Percentiles rank a stretch among this genome's conserved stretches.
Conservation (phyloP, 1,140 invertebrate genomes). For the Diuraphis noxia region DNA sequence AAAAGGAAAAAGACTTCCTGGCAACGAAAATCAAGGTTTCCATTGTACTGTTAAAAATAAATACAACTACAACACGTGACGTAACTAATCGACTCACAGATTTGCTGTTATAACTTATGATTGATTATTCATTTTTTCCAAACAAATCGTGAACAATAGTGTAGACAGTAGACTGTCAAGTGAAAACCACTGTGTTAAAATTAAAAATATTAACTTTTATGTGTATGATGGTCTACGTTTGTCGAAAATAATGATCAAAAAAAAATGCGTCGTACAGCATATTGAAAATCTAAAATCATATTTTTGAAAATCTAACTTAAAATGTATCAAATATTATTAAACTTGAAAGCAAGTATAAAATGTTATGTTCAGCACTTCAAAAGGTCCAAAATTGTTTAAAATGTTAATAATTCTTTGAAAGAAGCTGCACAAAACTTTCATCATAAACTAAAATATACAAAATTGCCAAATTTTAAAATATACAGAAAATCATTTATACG, state of each 20-base stretch:
- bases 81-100: not conserved
- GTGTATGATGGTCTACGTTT: not conserved
- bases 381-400: not conserved
- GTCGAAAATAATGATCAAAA: not conserved
- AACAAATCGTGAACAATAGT: not conserved
- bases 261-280: not conserved
- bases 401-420: conserved; percentile 3
- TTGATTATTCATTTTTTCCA: not conserved
- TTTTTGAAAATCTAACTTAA: not conserved
- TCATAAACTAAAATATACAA: not conserved
- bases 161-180: too few relatives aligned
- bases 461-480: not conserved
- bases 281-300: not conserved
- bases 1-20: not conserved
- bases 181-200: not conserved
- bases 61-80: not conserved
- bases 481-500: not conserved
- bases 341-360: not conserved
- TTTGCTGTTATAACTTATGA: not conserved
- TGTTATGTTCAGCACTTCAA: not conserved
- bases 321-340: not conserved
- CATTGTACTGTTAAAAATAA: not conserved
- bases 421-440: not conserved
- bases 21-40: not conserved
- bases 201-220: not conserved